Conservation (phyloP, 1,140 invertebrate genomes). For the Micrasema minimum region DNA sequence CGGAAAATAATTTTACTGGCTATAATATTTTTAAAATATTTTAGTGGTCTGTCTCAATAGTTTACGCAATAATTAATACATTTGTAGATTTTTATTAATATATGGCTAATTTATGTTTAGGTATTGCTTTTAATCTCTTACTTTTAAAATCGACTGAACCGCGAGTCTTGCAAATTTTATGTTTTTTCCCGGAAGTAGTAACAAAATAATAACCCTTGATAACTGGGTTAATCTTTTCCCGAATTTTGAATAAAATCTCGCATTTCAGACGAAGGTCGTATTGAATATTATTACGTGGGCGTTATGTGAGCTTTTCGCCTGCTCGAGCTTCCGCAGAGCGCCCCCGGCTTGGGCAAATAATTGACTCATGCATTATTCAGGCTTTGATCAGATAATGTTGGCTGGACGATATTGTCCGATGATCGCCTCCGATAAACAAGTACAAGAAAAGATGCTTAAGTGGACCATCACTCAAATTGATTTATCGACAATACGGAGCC, state of each 20-base stretch:
- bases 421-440: slow-evolving; percentile 19
- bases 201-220: no score
- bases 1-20: no score
- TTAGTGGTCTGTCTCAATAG: no score
- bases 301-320: slow-evolving; percentile 19
- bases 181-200: no score
- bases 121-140: no score
- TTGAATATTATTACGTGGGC: slow-evolving; percentile 9
- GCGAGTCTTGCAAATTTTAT: no score
- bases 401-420: slow-evolving; percentile 27
- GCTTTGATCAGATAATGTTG: slow-evolving; percentile 44
- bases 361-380: slow-evolving; percentile 47
- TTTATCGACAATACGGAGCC: slow-evolving; percentile 32
- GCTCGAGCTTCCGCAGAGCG: slow-evolving; percentile 10
- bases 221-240: no score
- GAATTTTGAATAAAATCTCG: background rate
- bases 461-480: slow-evolving; percentile 34
- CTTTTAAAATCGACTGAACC: no score
- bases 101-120: no score
- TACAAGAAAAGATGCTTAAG: slow-evolving; percentile 22
- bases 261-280: background rate
- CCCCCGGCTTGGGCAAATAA: slow-evolving; percentile 37
- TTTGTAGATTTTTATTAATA: no score
- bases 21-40: no score
- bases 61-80: no score